Conservation (phyloP, 2,888 invertebrate species). For the Trachelus iudaicus region DNA sequence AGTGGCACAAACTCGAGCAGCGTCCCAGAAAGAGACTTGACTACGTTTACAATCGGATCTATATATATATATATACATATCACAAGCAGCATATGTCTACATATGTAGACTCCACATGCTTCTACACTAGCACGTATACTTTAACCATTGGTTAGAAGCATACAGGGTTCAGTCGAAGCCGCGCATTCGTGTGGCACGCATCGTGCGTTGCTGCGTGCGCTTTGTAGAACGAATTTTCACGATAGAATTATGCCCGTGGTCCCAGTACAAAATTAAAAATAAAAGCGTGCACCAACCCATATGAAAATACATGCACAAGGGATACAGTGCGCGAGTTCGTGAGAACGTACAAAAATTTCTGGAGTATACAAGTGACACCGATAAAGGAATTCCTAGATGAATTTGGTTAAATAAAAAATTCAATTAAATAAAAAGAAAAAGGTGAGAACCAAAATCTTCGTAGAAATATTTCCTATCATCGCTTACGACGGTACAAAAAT, state of each 20-base stretch:
- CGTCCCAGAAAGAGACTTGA: neutral
- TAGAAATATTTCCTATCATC: neutral
- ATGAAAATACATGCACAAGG: neutral
- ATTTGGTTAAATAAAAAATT: too few relatives aligned
- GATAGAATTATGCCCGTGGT: neutral
- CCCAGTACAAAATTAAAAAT: neutral
- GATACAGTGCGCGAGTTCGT: neutral
- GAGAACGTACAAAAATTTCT: neutral
- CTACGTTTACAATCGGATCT: neutral
- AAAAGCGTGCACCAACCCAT: neutral
- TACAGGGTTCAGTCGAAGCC: constrained; percentile 31
- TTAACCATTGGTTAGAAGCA: neutral
- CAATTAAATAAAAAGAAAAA: neutral
- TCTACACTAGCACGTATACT: neutral
- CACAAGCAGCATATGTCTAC: neutral
- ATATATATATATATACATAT: neutral
- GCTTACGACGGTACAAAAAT: neutral
- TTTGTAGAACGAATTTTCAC: neutral
- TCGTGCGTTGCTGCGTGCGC: neutral
- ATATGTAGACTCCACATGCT: neutral
- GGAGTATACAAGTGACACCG: neutral
- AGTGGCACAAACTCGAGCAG: neutral
- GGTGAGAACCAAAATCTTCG: neutral
- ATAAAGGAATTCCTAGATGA: neutral
- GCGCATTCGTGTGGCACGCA: constrained; percentile 28